Percentiles rank a stretch among this genome's conserved stretches.
Evolutionary conservation across 2,888 invertebrate species (phyloP).

Genomic region (Gerris lacustris): DNA sequence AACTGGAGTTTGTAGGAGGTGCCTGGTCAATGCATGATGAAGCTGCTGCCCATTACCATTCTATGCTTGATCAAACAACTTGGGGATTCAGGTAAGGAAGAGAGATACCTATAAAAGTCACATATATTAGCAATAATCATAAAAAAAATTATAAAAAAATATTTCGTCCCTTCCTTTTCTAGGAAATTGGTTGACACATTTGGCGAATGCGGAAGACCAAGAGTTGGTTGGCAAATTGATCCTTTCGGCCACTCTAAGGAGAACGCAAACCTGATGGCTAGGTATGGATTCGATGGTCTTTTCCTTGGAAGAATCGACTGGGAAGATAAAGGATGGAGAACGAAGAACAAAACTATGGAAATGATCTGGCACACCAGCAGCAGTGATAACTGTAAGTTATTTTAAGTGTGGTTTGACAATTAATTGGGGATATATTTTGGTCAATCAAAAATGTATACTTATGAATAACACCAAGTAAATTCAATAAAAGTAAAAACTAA

Average conservation of each 20-base stretch:
- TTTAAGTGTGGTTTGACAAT: slow-evolving; percentile 34
- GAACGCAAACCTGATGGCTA: slow-evolving; percentile 50
- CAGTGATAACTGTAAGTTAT: slow-evolving; percentile 36
- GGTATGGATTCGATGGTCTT: slow-evolving; percentile 59
- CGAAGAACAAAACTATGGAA: slow-evolving; percentile 50
- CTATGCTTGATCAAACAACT: slow-evolving; percentile 57
- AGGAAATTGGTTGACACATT: slow-evolving; percentile 55
- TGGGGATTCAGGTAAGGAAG: slow-evolving; percentile 48
- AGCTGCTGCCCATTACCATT: slow-evolving; percentile 55
- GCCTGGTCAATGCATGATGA: slow-evolving; percentile 51
- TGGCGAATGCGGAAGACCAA: slow-evolving; percentile 60
- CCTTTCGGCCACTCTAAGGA: slow-evolving; percentile 69
- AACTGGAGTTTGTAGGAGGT: slow-evolving; percentile 46
- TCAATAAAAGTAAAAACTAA: no score
- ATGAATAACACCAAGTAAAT: no score
- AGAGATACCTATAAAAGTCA: background rate
- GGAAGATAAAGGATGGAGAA: slow-evolving; percentile 47
- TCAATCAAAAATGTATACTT: no score
- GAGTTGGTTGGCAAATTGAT: slow-evolving; percentile 75
- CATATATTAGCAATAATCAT: background rate
- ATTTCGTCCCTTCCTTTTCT: slow-evolving; percentile 12
- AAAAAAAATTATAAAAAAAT: background rate
- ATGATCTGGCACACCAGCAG: slow-evolving; percentile 47
- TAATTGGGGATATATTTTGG: no score
- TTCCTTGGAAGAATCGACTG: slow-evolving; percentile 60